These are phyloP conservation scores for Zophobas morio DNA, from an alignment of 1,140 invertebrate genomes.

Conservation along the genomic window DNA sequence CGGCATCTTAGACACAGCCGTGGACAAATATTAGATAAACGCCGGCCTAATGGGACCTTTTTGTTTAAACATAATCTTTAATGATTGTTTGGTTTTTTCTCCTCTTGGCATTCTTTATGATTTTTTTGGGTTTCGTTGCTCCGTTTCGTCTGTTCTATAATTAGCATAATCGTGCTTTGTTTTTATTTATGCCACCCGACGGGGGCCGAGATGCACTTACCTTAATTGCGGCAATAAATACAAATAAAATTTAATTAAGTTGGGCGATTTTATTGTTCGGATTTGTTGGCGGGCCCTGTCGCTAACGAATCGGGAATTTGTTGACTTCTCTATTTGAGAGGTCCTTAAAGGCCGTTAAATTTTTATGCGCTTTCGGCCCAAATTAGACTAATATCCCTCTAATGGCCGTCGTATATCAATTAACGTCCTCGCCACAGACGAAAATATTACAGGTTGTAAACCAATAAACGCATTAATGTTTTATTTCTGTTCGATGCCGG, in stretches of 20 bases:
- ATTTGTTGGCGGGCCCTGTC: conserved; percentile 6
- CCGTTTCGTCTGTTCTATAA: conserved; percentile 20
- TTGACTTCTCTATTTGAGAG: conserved; percentile 36
- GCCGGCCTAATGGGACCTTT: conserved; percentile 66
- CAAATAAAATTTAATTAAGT: conserved; percentile 41
- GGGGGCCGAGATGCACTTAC: conserved; percentile 17
- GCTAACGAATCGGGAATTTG: conserved; percentile 15
- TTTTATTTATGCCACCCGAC: conserved; percentile 31
- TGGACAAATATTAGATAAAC: conserved; percentile 68
- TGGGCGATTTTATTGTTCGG: conserved; percentile 7
- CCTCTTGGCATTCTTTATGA: conserved; percentile 43
- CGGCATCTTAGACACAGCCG: conserved; percentile 62
- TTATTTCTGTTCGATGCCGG: conserved; percentile 25
- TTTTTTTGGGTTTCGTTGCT: conserved; percentile 22
- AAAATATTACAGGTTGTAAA: conserved; percentile 43
- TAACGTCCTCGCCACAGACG: conserved; percentile 32
- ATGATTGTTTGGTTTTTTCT: conserved; percentile 61
- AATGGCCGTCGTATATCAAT: conserved; percentile 45
- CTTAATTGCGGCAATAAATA: conserved; percentile 35
- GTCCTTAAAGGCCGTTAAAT: conserved; percentile 32
- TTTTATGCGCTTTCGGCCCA: conserved; percentile 38
- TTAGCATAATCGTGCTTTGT: conserved; percentile 40
- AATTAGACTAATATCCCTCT: conserved; percentile 44
- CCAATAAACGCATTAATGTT: conserved; percentile 46
- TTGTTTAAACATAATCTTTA: conserved; percentile 67